These are phyloP conservation scores for Micronycteris hirsuta DNA, from an alignment of 2,113 vertebrate species.

Conservation along the genomic window DNA sequence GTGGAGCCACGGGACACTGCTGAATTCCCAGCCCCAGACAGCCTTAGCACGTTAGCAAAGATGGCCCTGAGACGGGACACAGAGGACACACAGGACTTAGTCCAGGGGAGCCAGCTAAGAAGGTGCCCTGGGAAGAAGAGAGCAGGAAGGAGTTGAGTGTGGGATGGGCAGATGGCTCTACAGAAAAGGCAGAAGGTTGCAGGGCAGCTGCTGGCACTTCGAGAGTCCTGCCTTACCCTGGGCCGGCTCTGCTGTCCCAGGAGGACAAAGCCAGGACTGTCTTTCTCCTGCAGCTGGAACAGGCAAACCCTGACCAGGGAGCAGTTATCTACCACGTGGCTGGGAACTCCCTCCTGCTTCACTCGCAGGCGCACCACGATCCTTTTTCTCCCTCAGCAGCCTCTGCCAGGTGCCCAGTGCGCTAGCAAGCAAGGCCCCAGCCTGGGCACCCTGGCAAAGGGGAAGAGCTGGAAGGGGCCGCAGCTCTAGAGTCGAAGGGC, in stretches of 20 bases:
- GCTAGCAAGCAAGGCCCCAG: background rate
- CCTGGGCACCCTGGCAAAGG: background rate
- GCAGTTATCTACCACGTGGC: too few species aligned
- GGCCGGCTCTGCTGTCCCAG: background rate
- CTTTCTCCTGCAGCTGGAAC: background rate
- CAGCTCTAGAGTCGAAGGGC: background rate
- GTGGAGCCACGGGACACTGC: background rate
- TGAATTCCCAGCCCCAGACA: background rate
- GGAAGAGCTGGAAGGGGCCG: background rate
- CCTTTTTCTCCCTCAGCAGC: background rate
- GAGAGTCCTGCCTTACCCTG: background rate
- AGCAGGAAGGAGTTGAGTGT: background rate
- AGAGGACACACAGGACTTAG: background rate
- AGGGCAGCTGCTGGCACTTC: background rate
- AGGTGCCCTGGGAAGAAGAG: background rate
- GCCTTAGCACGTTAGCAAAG: background rate
- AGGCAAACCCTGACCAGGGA: background rate
- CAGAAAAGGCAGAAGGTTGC: background rate
- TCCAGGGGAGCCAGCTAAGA: background rate
- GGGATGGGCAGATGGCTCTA: background rate
- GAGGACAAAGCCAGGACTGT: background rate
- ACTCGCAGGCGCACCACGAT: rapidly evolving
- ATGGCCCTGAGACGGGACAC: background rate
- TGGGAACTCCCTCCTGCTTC: background rate
- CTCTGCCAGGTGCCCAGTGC: background rate